phyloP scores from a whole-genome alignment of 2,797 vertebrate genomes.

The Fratercula arctica region DNA sequence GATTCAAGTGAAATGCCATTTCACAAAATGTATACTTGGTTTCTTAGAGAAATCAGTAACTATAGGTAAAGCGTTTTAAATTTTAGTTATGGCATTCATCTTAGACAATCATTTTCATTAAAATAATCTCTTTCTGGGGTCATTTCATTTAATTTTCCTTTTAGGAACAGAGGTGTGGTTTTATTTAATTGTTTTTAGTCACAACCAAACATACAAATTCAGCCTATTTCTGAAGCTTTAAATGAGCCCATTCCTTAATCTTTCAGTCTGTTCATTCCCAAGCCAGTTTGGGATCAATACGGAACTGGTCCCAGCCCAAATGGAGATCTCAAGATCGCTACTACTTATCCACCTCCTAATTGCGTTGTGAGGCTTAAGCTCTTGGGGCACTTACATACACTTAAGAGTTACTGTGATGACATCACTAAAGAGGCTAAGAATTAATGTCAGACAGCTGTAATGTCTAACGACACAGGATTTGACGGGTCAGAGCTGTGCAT shows the following conservation, averaged over 20 bases:
- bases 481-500: not conserved
- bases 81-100: not conserved
- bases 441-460: not conserved
- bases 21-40: not conserved
- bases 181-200: not conserved
- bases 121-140: not conserved
- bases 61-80: not conserved
- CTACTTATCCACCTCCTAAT: not conserved
- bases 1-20: not conserved
- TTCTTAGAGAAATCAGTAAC: not conserved
- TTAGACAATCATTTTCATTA: not conserved
- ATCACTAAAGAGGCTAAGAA: not conserved
- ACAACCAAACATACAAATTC: not conserved
- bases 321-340: not conserved
- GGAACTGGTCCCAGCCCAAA: not conserved
- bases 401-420: not conserved
- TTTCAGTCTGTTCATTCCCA: not conserved
- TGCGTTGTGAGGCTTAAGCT: not conserved
- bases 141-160: not conserved
- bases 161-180: not conserved
- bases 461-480: not conserved
- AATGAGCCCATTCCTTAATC: not conserved
- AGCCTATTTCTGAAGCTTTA: not conserved
- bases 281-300: not conserved
- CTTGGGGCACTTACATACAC: not conserved